Percentiles rank a stretch among this genome's conserved stretches.
These are phyloP conservation scores for Pteropus alecto DNA, from an alignment of 2,113 vertebrate genomes.

Conservation along the genomic window DNA sequence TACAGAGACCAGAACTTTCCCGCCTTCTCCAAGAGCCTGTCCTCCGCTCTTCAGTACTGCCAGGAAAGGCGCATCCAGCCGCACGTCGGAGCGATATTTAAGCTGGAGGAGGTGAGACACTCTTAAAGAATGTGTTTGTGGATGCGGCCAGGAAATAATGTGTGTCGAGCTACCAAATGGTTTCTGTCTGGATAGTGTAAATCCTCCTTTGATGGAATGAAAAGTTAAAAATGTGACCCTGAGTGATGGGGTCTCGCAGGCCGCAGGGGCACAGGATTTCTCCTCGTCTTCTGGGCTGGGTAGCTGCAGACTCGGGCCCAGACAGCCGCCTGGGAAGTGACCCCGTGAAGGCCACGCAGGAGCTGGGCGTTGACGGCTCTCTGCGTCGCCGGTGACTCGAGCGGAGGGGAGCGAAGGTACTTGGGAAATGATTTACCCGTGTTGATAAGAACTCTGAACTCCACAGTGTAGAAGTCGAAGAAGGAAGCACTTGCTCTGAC, in stretches of 20 bases:
- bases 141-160: background rate
- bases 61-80: constrained; percentile 59
- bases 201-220: background rate
- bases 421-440: constrained; percentile 36
- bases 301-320: background rate
- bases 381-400: background rate
- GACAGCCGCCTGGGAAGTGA: background rate
- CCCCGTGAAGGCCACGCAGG: background rate
- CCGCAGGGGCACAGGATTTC: background rate
- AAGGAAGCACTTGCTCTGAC: constrained; percentile 31
- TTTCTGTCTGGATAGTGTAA: background rate
- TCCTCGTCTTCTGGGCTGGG: background rate
- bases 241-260: background rate
- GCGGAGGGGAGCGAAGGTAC: background rate
- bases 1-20: constrained; percentile 50
- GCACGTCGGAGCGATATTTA: background rate
- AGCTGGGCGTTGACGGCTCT: background rate
- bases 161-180: background rate
- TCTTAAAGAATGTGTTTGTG: background rate
- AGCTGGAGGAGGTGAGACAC: constrained; percentile 60
- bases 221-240: background rate
- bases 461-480: background rate
- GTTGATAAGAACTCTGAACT: constrained; percentile 54
- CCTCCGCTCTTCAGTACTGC: constrained; percentile 59
- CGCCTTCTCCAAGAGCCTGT: constrained; percentile 52